Evolutionary conservation across 2,888 invertebrate genomes (phyloP).

Genomic region (Tricholauxania praeusta): DNA sequence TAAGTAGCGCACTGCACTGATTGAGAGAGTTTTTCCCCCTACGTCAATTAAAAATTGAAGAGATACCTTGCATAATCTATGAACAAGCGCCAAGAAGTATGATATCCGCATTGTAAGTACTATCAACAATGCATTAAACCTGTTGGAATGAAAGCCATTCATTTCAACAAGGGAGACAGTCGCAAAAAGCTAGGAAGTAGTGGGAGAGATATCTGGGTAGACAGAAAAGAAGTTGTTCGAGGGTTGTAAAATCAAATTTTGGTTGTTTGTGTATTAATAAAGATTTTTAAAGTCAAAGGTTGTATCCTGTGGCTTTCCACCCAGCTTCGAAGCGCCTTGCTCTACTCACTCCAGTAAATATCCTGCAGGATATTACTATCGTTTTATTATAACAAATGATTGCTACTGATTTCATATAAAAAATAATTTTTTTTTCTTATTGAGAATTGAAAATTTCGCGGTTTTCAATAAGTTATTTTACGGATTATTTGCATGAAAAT

Average conservation of each 20-base stretch:
- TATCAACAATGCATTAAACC: slow-evolving; percentile 50
- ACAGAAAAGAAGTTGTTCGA: slow-evolving; percentile 20
- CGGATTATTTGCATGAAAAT: slow-evolving; percentile 45
- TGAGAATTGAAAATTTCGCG: slow-evolving; percentile 55
- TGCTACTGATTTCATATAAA: slow-evolving; percentile 46
- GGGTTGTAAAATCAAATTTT: slow-evolving; percentile 26
- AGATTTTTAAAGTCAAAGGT: slow-evolving; percentile 2
- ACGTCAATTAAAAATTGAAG: slow-evolving; percentile 60
- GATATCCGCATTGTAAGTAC: slow-evolving; percentile 53
- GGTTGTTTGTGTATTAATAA: not conserved
- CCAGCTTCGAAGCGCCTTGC: no score
- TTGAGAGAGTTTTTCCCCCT: not conserved
- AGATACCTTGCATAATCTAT: slow-evolving; percentile 65
- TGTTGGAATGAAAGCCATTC: slow-evolving; percentile 53
- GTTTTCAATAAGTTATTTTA: slow-evolving; percentile 32
- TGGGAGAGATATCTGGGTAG: not conserved
- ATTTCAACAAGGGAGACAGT: slow-evolving; percentile 21
- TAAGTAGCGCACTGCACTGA: slow-evolving; percentile 30
- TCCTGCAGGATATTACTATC: no score
- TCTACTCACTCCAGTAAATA: no score
- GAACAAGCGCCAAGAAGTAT: slow-evolving; percentile 63
- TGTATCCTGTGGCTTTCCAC: not conserved
- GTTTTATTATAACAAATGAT: slow-evolving; percentile 36
- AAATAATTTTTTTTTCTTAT: slow-evolving; percentile 41
- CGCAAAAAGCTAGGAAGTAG: not conserved